Evolutionary conservation across 2,797 vertebrate species (phyloP).

Genomic region (Chelon labrosus): DNA sequence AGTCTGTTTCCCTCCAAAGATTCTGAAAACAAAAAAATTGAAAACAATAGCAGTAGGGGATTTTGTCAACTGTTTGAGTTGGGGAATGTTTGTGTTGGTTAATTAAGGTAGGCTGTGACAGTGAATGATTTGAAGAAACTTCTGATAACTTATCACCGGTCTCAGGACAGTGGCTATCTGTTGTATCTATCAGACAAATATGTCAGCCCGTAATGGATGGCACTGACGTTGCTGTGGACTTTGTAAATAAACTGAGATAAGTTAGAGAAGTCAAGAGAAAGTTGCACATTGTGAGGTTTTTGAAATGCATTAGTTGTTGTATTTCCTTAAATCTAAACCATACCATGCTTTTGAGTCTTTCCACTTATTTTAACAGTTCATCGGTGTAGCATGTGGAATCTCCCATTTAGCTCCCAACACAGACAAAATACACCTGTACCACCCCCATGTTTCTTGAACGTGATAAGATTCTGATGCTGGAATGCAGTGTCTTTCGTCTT

Average conservation of each 20-base stretch:
- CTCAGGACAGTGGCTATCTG: constrained; percentile 74
- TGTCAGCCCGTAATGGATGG: constrained; percentile 76
- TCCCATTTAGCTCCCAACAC: constrained; percentile 39
- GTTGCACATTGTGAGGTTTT: constrained; percentile 51
- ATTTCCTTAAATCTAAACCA: constrained; percentile 4
- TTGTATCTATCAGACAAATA: constrained; percentile 78
- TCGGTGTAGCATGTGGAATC: constrained; percentile 32
- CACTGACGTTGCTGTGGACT: constrained; percentile 59
- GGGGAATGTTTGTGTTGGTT: constrained; percentile 71
- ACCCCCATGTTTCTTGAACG: neutral
- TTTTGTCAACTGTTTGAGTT: constrained; percentile 41
- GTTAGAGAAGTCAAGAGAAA: constrained; percentile 71
- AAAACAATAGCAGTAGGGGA: constrained; percentile 47
- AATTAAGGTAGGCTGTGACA: constrained; percentile 70
- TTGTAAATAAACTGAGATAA: constrained; percentile 72
- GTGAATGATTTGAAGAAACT: constrained; percentile 79
- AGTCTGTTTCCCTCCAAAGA: constrained; percentile 51
- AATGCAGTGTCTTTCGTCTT: no score
- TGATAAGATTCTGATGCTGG: no score
- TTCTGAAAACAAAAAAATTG: constrained; percentile 6
- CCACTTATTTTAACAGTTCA: constrained; percentile 19
- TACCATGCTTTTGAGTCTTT: constrained; percentile 21
- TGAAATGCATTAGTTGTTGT: constrained; percentile 31
- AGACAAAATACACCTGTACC: constrained; percentile 43
- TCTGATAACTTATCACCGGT: constrained; percentile 72